Evolutionary conservation across 2,113 vertebrate species (phyloP).

Genomic region (Artemisiospiza belli): DNA sequence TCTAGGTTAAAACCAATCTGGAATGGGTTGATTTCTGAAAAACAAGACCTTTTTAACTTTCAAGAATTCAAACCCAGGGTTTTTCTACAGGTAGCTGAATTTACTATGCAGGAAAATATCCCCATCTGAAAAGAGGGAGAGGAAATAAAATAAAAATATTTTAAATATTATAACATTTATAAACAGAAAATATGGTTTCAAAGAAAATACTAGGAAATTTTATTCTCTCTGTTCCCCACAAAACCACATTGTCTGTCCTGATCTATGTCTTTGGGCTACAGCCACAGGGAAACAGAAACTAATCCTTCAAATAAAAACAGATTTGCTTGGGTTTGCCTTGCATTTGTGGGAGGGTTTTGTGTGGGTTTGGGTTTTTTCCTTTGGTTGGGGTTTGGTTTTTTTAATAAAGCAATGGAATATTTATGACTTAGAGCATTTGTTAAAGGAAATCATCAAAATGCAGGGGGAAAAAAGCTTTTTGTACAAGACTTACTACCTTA

Average conservation of each 20-base stretch:
- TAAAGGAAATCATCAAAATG: background rate
- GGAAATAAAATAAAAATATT: background rate
- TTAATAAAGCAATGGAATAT: background rate
- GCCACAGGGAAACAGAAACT: background rate
- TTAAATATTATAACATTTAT: background rate
- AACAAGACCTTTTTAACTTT: conserved; percentile 8
- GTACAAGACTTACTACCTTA: background rate
- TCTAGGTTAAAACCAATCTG: conserved; percentile 58
- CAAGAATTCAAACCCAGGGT: background rate
- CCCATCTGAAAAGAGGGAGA: background rate
- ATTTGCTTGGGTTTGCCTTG: background rate
- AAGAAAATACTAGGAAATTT: background rate
- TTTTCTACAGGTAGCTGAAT: background rate
- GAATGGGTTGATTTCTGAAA: conserved; percentile 20
- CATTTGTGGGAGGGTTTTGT: background rate
- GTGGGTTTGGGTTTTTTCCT: background rate
- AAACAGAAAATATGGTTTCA: background rate
- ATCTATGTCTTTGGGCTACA: background rate
- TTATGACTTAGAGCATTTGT: background rate
- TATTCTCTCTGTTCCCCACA: background rate
- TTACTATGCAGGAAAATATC: background rate
- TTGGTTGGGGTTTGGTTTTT: background rate
- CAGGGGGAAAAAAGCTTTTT: background rate
- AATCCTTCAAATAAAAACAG: background rate
- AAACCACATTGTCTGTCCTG: background rate